These are phyloP conservation scores for Hedychridium roseum DNA, from an alignment of 2,888 invertebrate genomes.

Conservation along the genomic window DNA sequence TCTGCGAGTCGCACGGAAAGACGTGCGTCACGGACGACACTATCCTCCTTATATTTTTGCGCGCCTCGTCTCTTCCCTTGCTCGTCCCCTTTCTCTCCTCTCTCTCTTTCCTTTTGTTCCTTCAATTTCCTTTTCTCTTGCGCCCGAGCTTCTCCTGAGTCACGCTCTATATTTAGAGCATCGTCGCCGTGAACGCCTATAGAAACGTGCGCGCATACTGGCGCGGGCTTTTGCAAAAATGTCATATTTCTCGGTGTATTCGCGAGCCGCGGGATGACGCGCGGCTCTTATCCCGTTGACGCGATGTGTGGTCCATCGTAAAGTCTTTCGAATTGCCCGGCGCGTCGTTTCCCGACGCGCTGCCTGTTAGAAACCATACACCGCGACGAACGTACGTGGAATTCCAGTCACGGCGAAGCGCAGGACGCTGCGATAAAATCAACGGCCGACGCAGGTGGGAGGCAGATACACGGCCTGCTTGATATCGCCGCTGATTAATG, in stretches of 20 bases:
- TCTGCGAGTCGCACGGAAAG: constrained; percentile 21
- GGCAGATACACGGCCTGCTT: too few species aligned
- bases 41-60: constrained; percentile 38
- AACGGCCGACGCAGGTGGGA: too few species aligned
- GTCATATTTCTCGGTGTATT: constrained; percentile 55
- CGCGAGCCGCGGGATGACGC: constrained; percentile 33
- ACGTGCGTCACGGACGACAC: constrained; percentile 37
- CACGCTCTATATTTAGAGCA: constrained; percentile 45
- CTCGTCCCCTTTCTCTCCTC: constrained; percentile 14
- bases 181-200: constrained; percentile 32
- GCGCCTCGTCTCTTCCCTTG: constrained; percentile 25
- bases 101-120: constrained; percentile 13
- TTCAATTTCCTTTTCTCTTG: constrained; percentile 14
- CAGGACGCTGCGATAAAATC: too few species aligned
- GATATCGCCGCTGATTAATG: too few species aligned
- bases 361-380: constrained; percentile 10
- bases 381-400: neutral
- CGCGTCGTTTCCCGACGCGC: too few species aligned
- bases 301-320: constrained; percentile 44
- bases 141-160: constrained; percentile 29
- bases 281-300: constrained; percentile 37
- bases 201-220: constrained; percentile 18
- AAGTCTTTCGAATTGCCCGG: constrained; percentile 23
- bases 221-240: constrained; percentile 51
- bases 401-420: neutral